Evolutionary conservation across 2,797 vertebrate species (phyloP).

Genomic region (Jordanella pulchra): DNA sequence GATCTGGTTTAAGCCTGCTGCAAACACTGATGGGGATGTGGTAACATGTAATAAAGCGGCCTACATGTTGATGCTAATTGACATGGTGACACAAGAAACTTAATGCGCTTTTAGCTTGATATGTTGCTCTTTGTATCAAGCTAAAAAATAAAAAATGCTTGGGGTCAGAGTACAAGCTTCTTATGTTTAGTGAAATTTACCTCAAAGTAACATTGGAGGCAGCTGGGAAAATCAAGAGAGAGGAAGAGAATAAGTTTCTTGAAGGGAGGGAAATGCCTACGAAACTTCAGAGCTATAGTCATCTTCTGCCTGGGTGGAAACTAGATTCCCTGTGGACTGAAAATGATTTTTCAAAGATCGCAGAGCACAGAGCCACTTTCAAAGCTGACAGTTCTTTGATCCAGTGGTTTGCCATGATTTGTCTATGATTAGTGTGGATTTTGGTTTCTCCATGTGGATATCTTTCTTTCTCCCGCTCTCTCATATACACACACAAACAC

Average conservation of each 20-base stretch:
- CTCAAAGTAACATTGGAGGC: slow-evolving; percentile 10
- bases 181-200: slow-evolving; percentile 68
- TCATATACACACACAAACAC: slow-evolving; percentile 2
- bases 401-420: slow-evolving; percentile 61
- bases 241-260: slow-evolving; percentile 30
- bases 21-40: slow-evolving; percentile 19
- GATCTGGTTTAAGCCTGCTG: slow-evolving; percentile 21
- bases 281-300: slow-evolving; percentile 45
- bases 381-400: slow-evolving; percentile 70
- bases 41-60: neutral
- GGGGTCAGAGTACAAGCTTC: slow-evolving; percentile 57
- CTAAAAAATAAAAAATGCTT: no score
- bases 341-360: slow-evolving; percentile 49
- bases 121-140: neutral
- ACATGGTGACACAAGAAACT: slow-evolving; percentile 1
- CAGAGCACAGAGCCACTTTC: slow-evolving; percentile 47
- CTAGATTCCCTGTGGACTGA: slow-evolving; percentile 46
- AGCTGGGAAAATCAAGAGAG: slow-evolving; percentile 9
- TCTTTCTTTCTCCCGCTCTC: slow-evolving; percentile 1
- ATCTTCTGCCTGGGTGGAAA: slow-evolving; percentile 48
- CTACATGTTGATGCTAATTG: slow-evolving; percentile 10
- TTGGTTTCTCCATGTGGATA: slow-evolving; percentile 48
- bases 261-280: slow-evolving; percentile 38
- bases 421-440: slow-evolving; percentile 71
- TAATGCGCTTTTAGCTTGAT: slow-evolving; percentile 2